Evolutionary conservation across 2,797 vertebrate species (phyloP).

Genomic region (Syndactyla subalaris): DNA sequence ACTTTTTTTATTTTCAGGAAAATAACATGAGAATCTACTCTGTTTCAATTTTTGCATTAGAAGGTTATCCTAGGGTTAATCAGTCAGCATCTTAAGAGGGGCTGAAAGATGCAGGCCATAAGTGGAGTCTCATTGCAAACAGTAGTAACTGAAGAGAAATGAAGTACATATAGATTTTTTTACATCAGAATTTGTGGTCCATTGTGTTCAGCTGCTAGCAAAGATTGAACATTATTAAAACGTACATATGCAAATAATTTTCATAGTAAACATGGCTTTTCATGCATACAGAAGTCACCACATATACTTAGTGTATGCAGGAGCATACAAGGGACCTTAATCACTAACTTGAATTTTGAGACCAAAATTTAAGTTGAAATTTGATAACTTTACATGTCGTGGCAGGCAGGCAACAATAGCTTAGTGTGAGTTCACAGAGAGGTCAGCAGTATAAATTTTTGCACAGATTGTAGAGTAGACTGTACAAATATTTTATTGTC

Average conservation of each 20-base stretch:
- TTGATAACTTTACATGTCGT: neutral
- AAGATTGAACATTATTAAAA: neutral
- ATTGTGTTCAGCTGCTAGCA: neutral
- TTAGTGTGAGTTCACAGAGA: neutral
- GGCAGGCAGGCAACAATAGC: neutral
- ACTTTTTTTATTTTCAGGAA: neutral
- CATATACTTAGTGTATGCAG: neutral
- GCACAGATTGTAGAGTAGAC: neutral
- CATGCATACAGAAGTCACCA: neutral
- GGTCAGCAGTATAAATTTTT: neutral
- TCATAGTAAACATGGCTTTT: neutral
- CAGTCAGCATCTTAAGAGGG: neutral
- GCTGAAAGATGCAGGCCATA: neutral
- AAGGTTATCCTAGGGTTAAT: neutral
- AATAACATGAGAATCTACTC: neutral
- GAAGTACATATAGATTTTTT: neutral
- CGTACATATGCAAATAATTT: neutral
- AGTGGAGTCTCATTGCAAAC: neutral
- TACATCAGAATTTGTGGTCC: neutral
- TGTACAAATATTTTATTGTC: neutral
- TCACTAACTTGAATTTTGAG: neutral
- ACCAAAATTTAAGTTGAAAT: neutral
- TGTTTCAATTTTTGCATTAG: neutral
- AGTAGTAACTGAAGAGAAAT: neutral
- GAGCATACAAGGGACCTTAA: neutral